Conservation (phyloP, 2,888 invertebrate species). For the Dasypogon diadema region DNA sequence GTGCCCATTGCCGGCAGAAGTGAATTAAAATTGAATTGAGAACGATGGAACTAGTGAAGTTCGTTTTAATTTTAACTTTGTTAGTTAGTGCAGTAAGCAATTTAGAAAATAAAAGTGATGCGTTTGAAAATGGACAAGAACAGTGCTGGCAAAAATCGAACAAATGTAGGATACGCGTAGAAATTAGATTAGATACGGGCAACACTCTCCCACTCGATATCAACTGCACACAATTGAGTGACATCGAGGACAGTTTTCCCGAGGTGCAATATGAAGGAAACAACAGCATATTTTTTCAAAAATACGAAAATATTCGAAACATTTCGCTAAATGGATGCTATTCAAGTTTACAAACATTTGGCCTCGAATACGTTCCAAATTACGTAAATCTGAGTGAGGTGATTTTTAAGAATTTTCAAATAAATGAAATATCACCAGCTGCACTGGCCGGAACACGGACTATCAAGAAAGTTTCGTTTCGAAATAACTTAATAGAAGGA, state of each 20-base stretch:
- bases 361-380: conserved; percentile 30
- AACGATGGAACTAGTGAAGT: conserved; percentile 6
- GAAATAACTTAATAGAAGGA: conserved; percentile 22
- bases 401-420: conserved; percentile 33
- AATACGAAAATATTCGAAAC: conserved; percentile 7
- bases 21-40: neutral
- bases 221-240: neutral
- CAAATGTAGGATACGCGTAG: conserved; percentile 1
- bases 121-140: neutral
- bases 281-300: neutral
- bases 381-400: conserved; percentile 20
- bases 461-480: neutral
- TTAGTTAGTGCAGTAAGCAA: neutral
- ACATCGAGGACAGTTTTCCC: neutral
- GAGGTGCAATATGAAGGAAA: neutral
- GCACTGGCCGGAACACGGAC: neutral
- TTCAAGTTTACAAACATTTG: conserved; percentile 24
- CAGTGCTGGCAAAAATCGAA: conserved; percentile 23
- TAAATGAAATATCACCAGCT: neutral
- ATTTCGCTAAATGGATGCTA: conserved; percentile 36
- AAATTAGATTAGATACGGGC: conserved; percentile 3
- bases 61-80: neutral
- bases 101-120: neutral
- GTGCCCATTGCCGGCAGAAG: neutral
- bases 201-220: neutral